phyloP scores from a whole-genome alignment of 2,797 vertebrate genomes.

The Thaleichthys pacificus region DNA sequence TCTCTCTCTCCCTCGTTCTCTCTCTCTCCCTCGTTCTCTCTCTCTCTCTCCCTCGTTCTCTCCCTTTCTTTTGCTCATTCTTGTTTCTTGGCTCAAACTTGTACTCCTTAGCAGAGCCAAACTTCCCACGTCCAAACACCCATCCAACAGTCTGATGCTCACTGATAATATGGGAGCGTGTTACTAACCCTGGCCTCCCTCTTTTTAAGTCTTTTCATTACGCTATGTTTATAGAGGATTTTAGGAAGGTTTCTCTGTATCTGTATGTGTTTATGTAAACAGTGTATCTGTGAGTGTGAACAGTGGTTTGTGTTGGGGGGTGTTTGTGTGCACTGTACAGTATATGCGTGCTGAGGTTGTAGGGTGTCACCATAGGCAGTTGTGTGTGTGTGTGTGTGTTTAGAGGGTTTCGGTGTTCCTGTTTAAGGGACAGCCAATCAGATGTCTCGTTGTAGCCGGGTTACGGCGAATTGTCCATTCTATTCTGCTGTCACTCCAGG shows the following conservation, averaged over 20 bases:
- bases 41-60: neutral
- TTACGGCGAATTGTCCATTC: constrained; percentile 2
- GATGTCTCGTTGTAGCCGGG: neutral
- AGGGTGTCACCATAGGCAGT: too few relatives aligned
- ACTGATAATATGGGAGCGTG: too few relatives aligned
- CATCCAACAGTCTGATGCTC: too few relatives aligned
- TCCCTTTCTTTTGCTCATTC: constrained; percentile 25
- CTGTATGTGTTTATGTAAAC: too few relatives aligned
- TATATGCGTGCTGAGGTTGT: neutral
- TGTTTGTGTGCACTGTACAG: too few relatives aligned
- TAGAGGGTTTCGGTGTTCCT: too few relatives aligned
- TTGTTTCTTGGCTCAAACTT: constrained; percentile 37
- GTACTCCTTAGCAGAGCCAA: constrained; percentile 36
- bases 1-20: neutral
- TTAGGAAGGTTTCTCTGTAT: too few relatives aligned
- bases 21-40: neutral
- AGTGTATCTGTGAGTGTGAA: too few relatives aligned
- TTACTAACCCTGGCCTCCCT: too few relatives aligned
- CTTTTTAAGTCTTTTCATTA: too few relatives aligned
- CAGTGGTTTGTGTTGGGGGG: constrained; percentile 21
- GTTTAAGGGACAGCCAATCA: neutral
- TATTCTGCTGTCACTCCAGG: constrained; percentile 32
- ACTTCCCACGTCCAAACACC: constrained; percentile 29
- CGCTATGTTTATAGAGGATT: too few relatives aligned
- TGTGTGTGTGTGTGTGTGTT: neutral